Percentiles rank a stretch among this genome's conserved stretches.
These are phyloP conservation scores for Linnaemya vulpina DNA, from an alignment of 2,888 invertebrate genomes.

Conservation along the genomic window DNA sequence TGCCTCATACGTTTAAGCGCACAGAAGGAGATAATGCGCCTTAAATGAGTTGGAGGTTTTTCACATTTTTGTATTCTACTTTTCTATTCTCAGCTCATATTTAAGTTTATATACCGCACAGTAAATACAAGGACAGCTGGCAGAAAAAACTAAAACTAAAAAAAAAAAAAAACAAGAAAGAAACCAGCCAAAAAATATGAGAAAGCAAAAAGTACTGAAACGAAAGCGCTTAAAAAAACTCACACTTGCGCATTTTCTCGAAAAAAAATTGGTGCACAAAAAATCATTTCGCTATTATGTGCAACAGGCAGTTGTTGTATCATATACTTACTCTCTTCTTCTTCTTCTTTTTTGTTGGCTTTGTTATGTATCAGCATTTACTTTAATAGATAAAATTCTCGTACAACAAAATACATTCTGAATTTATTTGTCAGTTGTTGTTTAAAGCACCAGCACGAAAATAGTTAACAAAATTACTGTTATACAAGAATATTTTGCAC, in stretches of 20 bases:
- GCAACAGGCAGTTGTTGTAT: constrained; percentile 69
- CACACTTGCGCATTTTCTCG: constrained; percentile 70
- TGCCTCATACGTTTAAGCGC: constrained; percentile 14
- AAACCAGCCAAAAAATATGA: constrained; percentile 54
- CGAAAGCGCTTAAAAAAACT: constrained; percentile 61
- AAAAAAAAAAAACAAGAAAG: constrained; percentile 37
- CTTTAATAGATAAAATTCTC: constrained; percentile 54
- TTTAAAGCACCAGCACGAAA: constrained; percentile 10
- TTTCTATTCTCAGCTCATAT: constrained; percentile 26
- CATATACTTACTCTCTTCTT: neutral
- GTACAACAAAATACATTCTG: constrained; percentile 7
- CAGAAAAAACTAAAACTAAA: neutral
- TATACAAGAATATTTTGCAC: neutral
- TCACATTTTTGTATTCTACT: constrained; percentile 25
- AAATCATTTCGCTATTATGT: constrained; percentile 61
- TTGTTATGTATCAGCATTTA: constrained; percentile 46
- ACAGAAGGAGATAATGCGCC: constrained; percentile 53
- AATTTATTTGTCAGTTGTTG: constrained; percentile 13
- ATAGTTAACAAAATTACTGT: neutral
- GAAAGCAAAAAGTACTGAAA: constrained; percentile 29
- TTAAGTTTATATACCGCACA: constrained; percentile 35
- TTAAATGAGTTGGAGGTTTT: constrained; percentile 49
- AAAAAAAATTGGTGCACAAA: constrained; percentile 64
- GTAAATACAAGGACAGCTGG: constrained; percentile 56
- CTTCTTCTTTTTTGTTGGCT: neutral